Base-by-base conservation (phyloP, 2,888 invertebrate genomes). In the Branchipolynoe longqiensis region DNA sequence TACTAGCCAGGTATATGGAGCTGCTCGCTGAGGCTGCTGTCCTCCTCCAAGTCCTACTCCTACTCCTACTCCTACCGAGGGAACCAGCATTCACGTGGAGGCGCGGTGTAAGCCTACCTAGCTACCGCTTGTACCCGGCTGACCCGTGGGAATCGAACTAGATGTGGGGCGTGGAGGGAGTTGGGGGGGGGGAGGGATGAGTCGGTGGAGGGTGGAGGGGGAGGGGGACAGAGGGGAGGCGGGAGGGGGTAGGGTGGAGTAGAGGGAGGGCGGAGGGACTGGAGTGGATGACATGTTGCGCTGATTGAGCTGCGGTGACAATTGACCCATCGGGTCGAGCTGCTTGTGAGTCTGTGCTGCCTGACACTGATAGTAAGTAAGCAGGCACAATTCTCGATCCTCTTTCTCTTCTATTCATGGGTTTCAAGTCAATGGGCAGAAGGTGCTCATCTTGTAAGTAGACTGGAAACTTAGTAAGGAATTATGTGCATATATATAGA, bases 111-210 rank as follows among this genome's bases (percentile, higher is more conserved):
- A 69, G 33, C 4, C 33, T 31, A 22, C 69, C 36, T 18, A 18
- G 18, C 33, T 31, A 22, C 69, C 36, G 38, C 38, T 69, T 69
- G 69, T 69, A 69, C 69, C 69, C 69, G 18, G 2, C 69, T 69
- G 69, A 69, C 69, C 69, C 69, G 33, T 69, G 69, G 69, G 69
- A 69, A 69, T 38, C 33, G 36, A 69, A 69, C 69, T 38, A 69
- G 69, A 38, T 38, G 12, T 0, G 36, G 12, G 2, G 69, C 0
- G 38, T 0, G 33, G 69, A 18, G 22, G 69, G 18, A 14, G 38
- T 69, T 33, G 69, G 69, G 69, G 2, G 69, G 2, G 69, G 69
- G n/a, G n/a, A n/a, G n/a, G n/a, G n/a, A n/a, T n/a, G n/a, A n/a
- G n/a, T n/a, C n/a, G 38, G 33, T 33, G 69, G 69, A 38, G 2